Base-by-base conservation (phyloP, 2,888 invertebrate genomes). In the Tridacna gigas region DNA sequence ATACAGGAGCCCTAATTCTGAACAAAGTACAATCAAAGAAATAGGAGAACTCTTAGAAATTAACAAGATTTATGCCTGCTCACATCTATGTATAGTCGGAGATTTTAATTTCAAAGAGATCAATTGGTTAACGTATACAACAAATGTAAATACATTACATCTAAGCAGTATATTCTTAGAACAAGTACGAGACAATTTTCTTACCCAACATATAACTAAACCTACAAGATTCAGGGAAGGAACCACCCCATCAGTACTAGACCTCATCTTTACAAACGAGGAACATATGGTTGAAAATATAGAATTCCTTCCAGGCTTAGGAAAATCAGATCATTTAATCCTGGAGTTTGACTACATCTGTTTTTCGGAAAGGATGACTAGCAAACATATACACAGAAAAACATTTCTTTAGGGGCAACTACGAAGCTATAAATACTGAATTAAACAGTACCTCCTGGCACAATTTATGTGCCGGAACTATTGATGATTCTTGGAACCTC, bases 241-340 rank as follows among this genome's bases (percentile, higher is more conserved):
- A n/a, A 7, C 20, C 5, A 73, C 5, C 4, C 73, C 73, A 20
- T 7, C 25, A 3, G n/a, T 22, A 4, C 25, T 73, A 18, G 73
- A 73, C 25, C 25, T 75, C 12, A 37, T 76, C 13, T 65, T 76
- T 45, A 65, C 61, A n/a, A n/a, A n/a, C n/a, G n/a, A n/a, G n/a
- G n/a, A n/a, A n/a, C n/a, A n/a, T n/a, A n/a, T n/a, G n/a, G n/a
- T n/a, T n/a, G n/a, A n/a, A n/a, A n/a, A n/a, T n/a, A n/a, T n/a
- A n/a, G n/a, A n/a, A n/a, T n/a, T n/a, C n/a, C n/a, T n/a, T n/a
- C n/a, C n/a, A n/a, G n/a, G n/a, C n/a, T n/a, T n/a, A n/a, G n/a
- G n/a, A 63, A 45, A 28, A 63, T 47, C 47, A 22, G 76, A 76
- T n/a, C 76, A 76, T 26, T 7, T n/a, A 11, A 20, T 18, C 3